Evolutionary conservation across 1,140 invertebrate genomes (phyloP).

Genomic region (Drosophila sturtevanti): DNA sequence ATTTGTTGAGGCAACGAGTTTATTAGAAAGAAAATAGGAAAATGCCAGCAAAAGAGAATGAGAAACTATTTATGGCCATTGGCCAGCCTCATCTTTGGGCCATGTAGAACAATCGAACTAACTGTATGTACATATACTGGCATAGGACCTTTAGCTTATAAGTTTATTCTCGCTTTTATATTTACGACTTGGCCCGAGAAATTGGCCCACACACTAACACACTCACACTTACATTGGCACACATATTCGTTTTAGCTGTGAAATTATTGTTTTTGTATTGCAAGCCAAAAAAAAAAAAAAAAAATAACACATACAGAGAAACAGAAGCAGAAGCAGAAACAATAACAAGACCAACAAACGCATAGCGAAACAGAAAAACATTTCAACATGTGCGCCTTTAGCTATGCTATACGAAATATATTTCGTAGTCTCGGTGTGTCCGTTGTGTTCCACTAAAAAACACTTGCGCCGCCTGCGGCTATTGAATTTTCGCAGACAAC

Average conservation of each 20-base stretch:
- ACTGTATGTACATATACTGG: conserved; percentile 49
- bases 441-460: conserved; percentile 48
- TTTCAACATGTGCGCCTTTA: conserved; percentile 38
- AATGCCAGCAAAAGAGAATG: conserved; percentile 36
- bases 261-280: conserved; percentile 73
- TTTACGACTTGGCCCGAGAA: conserved; percentile 73
- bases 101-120: conserved; percentile 37
- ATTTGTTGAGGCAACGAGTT: conserved; percentile 72
- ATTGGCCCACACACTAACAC: conserved; percentile 41
- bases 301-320: neutral
- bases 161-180: conserved; percentile 71
- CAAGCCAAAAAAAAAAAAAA: conserved; percentile 33
- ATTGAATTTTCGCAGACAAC: conserved; percentile 44
- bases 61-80: conserved; percentile 73
- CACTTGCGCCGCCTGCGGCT: conserved; percentile 51
- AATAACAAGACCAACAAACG: neutral
- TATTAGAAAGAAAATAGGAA: conserved; percentile 70
- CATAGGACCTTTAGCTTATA: conserved; percentile 64
- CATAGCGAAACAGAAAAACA: neutral
- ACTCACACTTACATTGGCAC: conserved; percentile 40
- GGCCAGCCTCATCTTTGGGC: conserved; percentile 38
- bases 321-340: neutral
- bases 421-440: conserved; percentile 21
- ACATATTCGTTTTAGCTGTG: conserved; percentile 73
- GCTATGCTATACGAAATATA: conserved; percentile 41